Evolutionary conservation across 2,113 vertebrate genomes (phyloP).

Genomic region (Ptilonorhynchus violaceus): DNA sequence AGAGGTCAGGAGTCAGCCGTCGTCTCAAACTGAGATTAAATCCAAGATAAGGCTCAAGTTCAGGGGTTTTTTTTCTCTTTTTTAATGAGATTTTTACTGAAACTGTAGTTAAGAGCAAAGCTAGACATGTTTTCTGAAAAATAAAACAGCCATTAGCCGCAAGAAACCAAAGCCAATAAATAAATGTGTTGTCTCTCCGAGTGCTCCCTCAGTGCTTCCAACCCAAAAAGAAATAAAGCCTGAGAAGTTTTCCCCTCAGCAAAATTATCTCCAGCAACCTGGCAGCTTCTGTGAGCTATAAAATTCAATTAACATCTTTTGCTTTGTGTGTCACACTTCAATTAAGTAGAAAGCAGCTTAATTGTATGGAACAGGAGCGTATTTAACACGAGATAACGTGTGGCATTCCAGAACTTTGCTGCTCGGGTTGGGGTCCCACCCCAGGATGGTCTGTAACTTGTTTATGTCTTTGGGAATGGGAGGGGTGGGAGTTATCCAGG

Average conservation of each 20-base stretch:
- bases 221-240: not conserved
- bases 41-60: not conserved
- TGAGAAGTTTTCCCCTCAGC: not conserved
- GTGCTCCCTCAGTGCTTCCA: not conserved
- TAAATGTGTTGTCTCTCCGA: not conserved
- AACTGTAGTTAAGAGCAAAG: not conserved
- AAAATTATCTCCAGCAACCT: not conserved
- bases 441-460: not conserved
- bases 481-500: not conserved
- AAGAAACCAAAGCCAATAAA: not conserved
- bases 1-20: not conserved
- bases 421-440: not conserved
- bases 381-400: not conserved
- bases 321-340: not conserved
- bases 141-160: not conserved
- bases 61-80: not conserved
- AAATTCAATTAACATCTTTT: conserved; percentile 35
- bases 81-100: not conserved
- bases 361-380: not conserved
- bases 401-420: not conserved
- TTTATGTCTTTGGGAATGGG: not conserved
- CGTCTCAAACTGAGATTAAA: not conserved
- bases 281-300: not conserved
- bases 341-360: not conserved
- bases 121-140: not conserved